Percentiles rank a stretch among this genome's conserved stretches.
Evolutionary conservation across 1,140 invertebrate genomes (phyloP).

Genomic region (Drosophila mayri): DNA sequence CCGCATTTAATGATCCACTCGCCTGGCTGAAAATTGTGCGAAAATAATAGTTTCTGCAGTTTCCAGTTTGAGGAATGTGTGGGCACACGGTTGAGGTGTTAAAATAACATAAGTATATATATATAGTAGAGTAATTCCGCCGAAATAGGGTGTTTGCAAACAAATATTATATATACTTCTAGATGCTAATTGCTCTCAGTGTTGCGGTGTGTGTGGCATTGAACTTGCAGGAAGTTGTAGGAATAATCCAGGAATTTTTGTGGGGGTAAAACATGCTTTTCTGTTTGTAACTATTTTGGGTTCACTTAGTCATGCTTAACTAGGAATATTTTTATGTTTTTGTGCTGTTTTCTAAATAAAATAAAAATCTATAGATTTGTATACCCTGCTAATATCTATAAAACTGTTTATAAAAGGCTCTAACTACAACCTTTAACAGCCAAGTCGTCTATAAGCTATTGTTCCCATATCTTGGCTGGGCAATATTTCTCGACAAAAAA

Average conservation of each 20-base stretch:
- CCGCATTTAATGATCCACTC: constrained; percentile 22
- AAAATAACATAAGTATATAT: constrained; percentile 5
- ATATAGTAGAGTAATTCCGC: neutral
- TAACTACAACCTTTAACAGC: neutral
- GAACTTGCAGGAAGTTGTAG: constrained; percentile 21
- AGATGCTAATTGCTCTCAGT: constrained; percentile 16
- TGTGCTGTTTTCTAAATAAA: constrained; percentile 19
- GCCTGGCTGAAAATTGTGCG: constrained; percentile 40
- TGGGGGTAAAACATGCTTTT: constrained; percentile 13
- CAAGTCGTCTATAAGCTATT: neutral
- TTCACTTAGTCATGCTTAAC: constrained; percentile 12
- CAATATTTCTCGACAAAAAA: neutral
- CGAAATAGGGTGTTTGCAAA: constrained; percentile 1
- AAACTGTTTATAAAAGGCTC: neutral
- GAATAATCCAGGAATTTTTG: constrained; percentile 4
- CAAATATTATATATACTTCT: constrained; percentile 14
- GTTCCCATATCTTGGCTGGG: neutral
- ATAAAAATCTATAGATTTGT: neutral
- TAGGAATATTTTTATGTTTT: neutral
- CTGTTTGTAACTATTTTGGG: constrained; percentile 7
- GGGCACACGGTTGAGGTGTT: constrained; percentile 27
- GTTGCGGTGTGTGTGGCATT: constrained; percentile 34
- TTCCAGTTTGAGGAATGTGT: constrained; percentile 23
- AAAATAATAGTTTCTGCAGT: constrained; percentile 32
- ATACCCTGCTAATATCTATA: neutral